Evolutionary conservation across 2,797 vertebrate genomes (phyloP).

Genomic region (Microcaecilia unicolor): DNA sequence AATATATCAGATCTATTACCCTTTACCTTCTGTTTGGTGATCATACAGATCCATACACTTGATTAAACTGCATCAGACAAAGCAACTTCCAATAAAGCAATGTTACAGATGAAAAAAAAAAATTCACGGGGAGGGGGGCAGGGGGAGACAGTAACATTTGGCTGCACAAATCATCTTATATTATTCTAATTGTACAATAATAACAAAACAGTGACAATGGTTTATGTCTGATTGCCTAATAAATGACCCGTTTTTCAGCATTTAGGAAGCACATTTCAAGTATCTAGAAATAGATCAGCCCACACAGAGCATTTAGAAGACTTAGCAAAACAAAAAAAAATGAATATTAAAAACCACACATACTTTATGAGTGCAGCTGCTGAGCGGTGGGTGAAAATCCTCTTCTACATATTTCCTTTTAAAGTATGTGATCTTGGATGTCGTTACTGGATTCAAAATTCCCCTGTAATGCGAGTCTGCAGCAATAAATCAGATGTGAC

Average conservation of each 20-base stretch:
- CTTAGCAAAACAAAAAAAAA: too few relatives aligned
- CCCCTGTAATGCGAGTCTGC: conserved; percentile 72
- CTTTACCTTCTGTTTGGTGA: too few relatives aligned
- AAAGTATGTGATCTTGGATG: conserved; percentile 86
- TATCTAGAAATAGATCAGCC: conserved; percentile 34
- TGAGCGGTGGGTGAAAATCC: conserved; percentile 73
- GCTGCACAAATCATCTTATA: too few relatives aligned
- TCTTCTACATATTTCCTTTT: conserved; percentile 94
- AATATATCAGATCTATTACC: too few relatives aligned
- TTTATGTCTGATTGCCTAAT: conserved; percentile 19
- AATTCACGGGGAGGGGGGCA: too few relatives aligned
- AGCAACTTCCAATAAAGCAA: too few relatives aligned
- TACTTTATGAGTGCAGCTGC: conserved; percentile 83
- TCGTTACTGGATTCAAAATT: conserved; percentile 73
- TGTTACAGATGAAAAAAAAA: too few relatives aligned
- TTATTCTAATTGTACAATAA: conserved; percentile 13
- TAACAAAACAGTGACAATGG: conserved; percentile 22
- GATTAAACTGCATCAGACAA: too few relatives aligned
- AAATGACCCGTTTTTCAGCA: conserved; percentile 21
- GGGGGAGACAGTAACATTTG: too few relatives aligned
- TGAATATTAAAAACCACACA: conserved; percentile 44
- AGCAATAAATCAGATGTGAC: conserved; percentile 60
- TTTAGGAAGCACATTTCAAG: conserved; percentile 25
- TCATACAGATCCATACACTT: too few relatives aligned
- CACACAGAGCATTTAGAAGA: conserved; percentile 30